phyloP scores from a whole-genome alignment of 2,797 vertebrate genomes.

The Limnodromus scolopaceus region DNA sequence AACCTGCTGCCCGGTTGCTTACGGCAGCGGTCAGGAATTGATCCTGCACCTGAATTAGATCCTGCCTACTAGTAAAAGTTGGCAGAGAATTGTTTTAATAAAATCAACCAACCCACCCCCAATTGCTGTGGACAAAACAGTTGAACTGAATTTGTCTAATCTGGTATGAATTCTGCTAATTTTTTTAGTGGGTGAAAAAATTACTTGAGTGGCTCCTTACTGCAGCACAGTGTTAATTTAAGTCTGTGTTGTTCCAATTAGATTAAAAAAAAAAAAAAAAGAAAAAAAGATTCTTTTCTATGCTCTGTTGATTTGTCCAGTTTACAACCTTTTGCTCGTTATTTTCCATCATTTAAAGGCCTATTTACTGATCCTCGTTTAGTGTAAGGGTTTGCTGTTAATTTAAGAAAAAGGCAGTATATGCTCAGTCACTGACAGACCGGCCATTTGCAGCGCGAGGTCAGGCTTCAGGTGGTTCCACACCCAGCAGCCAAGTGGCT shows the following conservation, averaged over 20 bases:
- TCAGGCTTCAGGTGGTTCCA: background rate
- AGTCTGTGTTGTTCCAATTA: background rate
- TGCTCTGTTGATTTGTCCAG: background rate
- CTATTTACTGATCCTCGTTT: background rate
- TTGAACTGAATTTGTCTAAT: background rate
- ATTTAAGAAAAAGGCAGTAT: background rate
- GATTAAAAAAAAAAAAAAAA: background rate
- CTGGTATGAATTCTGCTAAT: background rate
- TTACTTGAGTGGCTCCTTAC: background rate
- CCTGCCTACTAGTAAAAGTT: background rate
- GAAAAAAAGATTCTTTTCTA: background rate
- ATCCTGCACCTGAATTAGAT: background rate
- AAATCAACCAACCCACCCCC: background rate
- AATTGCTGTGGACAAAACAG: background rate
- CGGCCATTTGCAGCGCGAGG: background rate
- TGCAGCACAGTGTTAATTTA: background rate
- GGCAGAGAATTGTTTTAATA: background rate
- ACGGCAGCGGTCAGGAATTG: background rate
- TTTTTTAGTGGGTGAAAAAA: background rate
- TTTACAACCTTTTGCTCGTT: background rate
- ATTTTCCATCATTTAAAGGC: background rate
- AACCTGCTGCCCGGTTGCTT: background rate
- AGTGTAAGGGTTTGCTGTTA: background rate
- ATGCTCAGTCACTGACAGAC: background rate
- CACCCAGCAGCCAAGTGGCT: background rate